Evolutionary conservation across 2,113 vertebrate species (phyloP), one percentile per base, ranked within the genome.

Genomic region (Corythoichthys intestinalis): DNA sequence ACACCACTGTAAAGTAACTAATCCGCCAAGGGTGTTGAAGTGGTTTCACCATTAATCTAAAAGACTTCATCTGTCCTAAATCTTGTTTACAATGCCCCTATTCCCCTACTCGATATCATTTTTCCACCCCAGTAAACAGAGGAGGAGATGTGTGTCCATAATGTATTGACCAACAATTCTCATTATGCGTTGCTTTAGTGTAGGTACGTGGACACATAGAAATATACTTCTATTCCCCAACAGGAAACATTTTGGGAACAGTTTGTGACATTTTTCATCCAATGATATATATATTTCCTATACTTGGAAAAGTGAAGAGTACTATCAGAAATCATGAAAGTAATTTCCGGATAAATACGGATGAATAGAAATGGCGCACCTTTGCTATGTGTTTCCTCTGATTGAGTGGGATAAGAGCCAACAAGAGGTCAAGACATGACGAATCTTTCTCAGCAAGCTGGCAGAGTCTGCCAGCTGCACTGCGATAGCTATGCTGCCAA

Each of bases 391-490:
- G 83, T 81, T 89, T 92, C 52, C 73, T 80, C 63, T 94, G 91
- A 1, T 84, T 87, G 66, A 85, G 2, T 1, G 90, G 92, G 74
- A 94, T 65, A 6, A 96, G 92, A 9, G 48, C 73, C 73, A 98
- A 83, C 39, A 98, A 87, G 75, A 93, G 94, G 8, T 76, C 71
- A 58, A 97, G 64, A 41, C 90, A 86, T 14, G 63, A 44, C 3
- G 89, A 58, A 41, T 96, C 93, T 15, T 77, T 92, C 71, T 92
- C 91, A 0, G 92, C 90, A 56, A 98, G 86, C 70, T 61, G 52
- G 77, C 94, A 93, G 74, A 98, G 90, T 0, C 91, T 86, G 47
- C 20, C 85, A 6, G 89, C 88, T 1, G 94, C 93, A 0, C 69
- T 81, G 2, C 65, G 17, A 73, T 87, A 28, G 0, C 91, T 93